Percentiles rank a stretch among this genome's conserved stretches.
Evolutionary conservation across 2,797 vertebrate species (phyloP).

Genomic region (Nyctibius grandis): DNA sequence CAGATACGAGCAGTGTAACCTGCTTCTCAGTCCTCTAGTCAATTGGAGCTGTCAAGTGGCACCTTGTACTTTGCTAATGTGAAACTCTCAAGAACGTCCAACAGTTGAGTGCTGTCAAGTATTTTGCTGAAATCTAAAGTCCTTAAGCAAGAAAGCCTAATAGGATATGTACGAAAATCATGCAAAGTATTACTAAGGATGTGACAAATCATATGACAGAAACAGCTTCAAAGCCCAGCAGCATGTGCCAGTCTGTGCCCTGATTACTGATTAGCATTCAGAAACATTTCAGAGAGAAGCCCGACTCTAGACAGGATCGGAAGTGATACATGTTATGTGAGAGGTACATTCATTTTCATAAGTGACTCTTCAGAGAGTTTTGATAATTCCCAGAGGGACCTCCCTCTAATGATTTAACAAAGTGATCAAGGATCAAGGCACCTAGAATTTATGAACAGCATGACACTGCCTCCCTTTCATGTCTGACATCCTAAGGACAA

Average conservation of each 20-base stretch:
- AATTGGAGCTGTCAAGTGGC: conserved; percentile 47
- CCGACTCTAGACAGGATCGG: conserved; percentile 12
- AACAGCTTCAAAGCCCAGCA: conserved; percentile 63
- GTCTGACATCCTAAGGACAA: conserved; percentile 62
- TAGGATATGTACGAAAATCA: conserved; percentile 46
- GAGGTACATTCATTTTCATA: conserved; percentile 44
- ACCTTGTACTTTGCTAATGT: conserved; percentile 24
- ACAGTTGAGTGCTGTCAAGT: conserved; percentile 63
- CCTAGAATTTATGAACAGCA: conserved; percentile 51
- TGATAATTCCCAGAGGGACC: conserved; percentile 48
- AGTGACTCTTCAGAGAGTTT: conserved; percentile 60
- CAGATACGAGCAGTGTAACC: background rate
- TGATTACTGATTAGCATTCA: conserved; percentile 41
- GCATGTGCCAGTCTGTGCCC: conserved; percentile 57
- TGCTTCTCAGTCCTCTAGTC: conserved; percentile 33
- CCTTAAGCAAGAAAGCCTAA: conserved; percentile 56
- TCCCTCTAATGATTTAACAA: conserved; percentile 63
- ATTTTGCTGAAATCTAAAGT: conserved; percentile 52
- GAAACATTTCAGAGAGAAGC: conserved; percentile 43
- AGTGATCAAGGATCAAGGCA: conserved; percentile 63
- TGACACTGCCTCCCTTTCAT: conserved; percentile 56
- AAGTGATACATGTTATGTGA: conserved; percentile 31
- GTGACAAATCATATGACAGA: conserved; percentile 49
- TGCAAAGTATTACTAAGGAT: conserved; percentile 27
- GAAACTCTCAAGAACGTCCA: conserved; percentile 48